Evolutionary conservation across 2,888 invertebrate species (phyloP).

Genomic region (Drosophila silvestris): DNA sequence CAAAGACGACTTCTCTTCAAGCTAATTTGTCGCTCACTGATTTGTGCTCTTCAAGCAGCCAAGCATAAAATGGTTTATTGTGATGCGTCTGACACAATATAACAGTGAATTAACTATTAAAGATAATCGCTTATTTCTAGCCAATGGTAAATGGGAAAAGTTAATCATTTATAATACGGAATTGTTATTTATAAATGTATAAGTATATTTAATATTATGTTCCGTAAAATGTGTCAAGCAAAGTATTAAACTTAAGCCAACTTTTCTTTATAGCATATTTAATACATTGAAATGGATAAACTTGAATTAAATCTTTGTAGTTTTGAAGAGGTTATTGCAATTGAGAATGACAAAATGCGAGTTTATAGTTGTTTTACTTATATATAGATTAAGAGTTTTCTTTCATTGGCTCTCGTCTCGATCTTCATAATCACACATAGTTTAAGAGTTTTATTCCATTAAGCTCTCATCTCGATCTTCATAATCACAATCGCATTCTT

Average conservation of each 20-base stretch:
- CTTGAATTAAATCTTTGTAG: neutral
- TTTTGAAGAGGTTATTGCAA: neutral
- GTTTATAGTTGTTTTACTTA: neutral
- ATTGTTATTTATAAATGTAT: neutral
- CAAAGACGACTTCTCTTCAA: constrained; percentile 25
- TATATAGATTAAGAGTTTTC: neutral
- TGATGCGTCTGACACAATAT: neutral
- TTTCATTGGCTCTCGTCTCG: neutral
- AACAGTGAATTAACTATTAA: neutral
- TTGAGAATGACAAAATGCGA: neutral
- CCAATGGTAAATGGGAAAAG: neutral
- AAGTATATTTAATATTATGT: neutral
- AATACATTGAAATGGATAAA: neutral
- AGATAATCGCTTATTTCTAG: neutral
- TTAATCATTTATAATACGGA: neutral
- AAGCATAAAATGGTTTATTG: constrained; percentile 4
- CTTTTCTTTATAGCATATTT: neutral
- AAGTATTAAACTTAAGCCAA: neutral
- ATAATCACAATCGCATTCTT: neutral
- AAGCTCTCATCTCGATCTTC: neutral
- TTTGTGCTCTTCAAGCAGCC: constrained; percentile 44
- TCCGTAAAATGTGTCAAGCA: neutral
- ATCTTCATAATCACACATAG: neutral
- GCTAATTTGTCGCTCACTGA: constrained; percentile 6
- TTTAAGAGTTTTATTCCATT: neutral